Percentiles rank a stretch among this genome's conserved stretches.
Evolutionary conservation across 2,888 invertebrate genomes (phyloP).

Genomic region (Caenorhabditis auriculariae): DNA sequence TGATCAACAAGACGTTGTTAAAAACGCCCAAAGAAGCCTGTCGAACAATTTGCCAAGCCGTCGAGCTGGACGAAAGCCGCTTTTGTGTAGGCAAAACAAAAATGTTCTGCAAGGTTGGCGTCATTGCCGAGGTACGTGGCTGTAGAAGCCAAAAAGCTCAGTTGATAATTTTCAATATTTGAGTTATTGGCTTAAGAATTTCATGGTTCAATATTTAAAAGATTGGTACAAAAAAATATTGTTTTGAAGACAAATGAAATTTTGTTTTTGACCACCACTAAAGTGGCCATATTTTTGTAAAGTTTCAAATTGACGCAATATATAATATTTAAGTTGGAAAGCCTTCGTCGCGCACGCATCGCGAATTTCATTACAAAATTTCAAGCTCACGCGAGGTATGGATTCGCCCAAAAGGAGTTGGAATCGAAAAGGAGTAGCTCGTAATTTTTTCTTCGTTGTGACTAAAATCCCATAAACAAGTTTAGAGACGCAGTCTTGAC

Average conservation of each 20-base stretch:
- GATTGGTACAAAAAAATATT: too few species aligned
- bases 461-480: background rate
- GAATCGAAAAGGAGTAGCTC: conserved; percentile 17
- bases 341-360: conserved; percentile 24
- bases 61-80: conserved; percentile 30
- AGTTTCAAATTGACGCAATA: too few species aligned
- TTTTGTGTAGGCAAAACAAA: conserved; percentile 55
- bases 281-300: too few species aligned
- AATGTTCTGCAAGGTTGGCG: conserved; percentile 58
- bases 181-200: too few species aligned
- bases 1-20: background rate
- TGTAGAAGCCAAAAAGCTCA: background rate
- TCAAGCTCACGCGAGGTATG: conserved; percentile 53
- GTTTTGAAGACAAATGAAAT: too few species aligned
- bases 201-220: too few species aligned
- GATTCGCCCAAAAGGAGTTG: conserved; percentile 29
- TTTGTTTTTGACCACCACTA: too few species aligned
- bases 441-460: conserved; percentile 16
- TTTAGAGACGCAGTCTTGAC: conserved; percentile 40
- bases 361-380: conserved; percentile 33
- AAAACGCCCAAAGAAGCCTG: conserved; percentile 8
- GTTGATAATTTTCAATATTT: too few species aligned
- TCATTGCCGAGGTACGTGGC: conserved; percentile 52
- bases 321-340: conserved; percentile 21
- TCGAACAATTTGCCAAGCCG: conserved; percentile 15